phyloP scores from a whole-genome alignment of 2,888 invertebrate species.

The Epirrhoe tristata region DNA sequence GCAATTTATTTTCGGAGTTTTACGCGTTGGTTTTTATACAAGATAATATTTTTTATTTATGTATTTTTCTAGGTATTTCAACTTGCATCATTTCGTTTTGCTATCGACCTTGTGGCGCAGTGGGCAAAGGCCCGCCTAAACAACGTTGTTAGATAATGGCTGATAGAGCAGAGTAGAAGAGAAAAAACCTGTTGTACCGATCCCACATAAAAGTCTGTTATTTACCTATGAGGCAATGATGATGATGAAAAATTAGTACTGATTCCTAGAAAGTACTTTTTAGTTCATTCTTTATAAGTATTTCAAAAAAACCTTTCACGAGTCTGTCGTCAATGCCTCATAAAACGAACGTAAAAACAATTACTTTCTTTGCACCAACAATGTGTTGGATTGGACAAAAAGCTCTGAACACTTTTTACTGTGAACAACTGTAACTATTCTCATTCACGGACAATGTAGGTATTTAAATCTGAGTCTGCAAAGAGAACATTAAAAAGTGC shows the following conservation, averaged over 20 bases:
- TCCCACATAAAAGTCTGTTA: no score
- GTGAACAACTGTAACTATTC: conserved; percentile 31
- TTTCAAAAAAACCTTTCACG: background rate
- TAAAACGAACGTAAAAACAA: conserved; percentile 10
- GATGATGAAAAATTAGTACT: no score
- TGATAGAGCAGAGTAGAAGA: no score
- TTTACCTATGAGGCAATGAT: no score
- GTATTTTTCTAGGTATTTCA: background rate
- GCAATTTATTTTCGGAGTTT: conserved; percentile 43
- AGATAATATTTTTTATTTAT: background rate
- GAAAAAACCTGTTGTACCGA: no score
- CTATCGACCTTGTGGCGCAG: no score
- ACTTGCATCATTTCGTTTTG: no score
- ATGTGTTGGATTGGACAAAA: conserved; percentile 26
- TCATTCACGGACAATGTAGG: conserved; percentile 37
- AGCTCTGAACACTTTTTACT: conserved; percentile 16
- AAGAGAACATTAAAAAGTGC: conserved; percentile 69
- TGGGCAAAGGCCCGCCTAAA: no score
- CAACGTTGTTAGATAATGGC: no score
- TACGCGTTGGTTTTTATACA: background rate
- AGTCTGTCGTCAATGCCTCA: background rate
- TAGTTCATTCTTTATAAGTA: no score
- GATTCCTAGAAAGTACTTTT: no score
- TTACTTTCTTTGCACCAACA: conserved; percentile 11
- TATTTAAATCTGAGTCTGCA: conserved; percentile 49